A percentile compares a stretch with the other conserved stretches of the same genome.
Evolutionary conservation across 2,888 invertebrate genomes (phyloP).

Genomic region (Acheta domesticus): DNA sequence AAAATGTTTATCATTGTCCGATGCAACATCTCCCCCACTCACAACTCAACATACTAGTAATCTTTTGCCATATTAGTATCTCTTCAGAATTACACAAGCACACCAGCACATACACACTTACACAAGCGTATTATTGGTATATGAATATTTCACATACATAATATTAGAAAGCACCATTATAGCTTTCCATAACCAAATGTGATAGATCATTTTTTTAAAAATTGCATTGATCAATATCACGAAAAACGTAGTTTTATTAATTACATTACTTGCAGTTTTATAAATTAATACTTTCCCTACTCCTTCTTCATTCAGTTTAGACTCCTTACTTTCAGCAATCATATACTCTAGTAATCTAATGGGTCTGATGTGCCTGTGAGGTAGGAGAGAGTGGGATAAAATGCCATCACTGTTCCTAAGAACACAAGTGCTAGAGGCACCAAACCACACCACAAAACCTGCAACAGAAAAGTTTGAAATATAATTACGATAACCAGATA

Average conservation of each 20-base stretch:
- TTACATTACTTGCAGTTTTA: background rate
- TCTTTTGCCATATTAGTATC: too few relatives aligned
- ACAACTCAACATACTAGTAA: too few relatives aligned
- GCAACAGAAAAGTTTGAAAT: constrained; percentile 21
- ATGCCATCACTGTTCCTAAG: constrained; percentile 29
- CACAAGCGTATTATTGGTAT: too few relatives aligned
- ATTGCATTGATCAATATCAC: constrained; percentile 18
- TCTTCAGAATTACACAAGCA: too few relatives aligned
- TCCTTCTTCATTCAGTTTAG: background rate
- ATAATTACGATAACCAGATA: too few relatives aligned
- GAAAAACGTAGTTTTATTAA: constrained; percentile 12
- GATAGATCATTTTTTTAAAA: constrained; percentile 12
- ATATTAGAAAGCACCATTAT: constrained; percentile 1
- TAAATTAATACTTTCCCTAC: constrained; percentile 3
- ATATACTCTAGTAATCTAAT: constrained; percentile 2
- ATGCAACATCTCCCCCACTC: too few relatives aligned
- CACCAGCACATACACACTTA: too few relatives aligned
- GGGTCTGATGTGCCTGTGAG: constrained; percentile 33
- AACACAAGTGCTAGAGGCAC: constrained; percentile 32
- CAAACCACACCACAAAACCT: constrained; percentile 31
- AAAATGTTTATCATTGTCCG: too few relatives aligned
- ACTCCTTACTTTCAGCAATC: background rate
- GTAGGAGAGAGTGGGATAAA: constrained; percentile 30
- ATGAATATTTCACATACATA: constrained; percentile 5
- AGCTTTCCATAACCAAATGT: constrained; percentile 2